phyloP scores from a whole-genome alignment of 2,113 vertebrate genomes.

The Muscicapa adusta region DNA sequence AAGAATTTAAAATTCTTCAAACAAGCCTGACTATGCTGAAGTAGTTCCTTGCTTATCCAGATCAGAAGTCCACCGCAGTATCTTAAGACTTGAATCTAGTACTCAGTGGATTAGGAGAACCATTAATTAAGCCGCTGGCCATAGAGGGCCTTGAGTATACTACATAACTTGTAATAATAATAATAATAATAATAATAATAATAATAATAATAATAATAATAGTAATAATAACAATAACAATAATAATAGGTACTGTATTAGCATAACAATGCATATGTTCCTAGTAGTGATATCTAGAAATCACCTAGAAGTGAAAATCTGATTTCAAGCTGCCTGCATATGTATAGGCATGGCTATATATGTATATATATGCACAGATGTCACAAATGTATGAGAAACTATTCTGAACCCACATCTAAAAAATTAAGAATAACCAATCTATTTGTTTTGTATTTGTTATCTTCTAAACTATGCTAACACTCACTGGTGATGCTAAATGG shows the following conservation, averaged over 20 bases:
- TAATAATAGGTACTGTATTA: neutral
- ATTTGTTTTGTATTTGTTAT: neutral
- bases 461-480: neutral
- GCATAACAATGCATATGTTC: neutral
- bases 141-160: neutral
- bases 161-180: neutral
- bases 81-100: neutral
- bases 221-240: neutral
- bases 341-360: neutral
- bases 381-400: neutral
- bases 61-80: neutral
- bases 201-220: neutral
- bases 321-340: neutral
- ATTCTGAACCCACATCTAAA: neutral
- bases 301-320: neutral
- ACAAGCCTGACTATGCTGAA: neutral
- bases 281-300: neutral
- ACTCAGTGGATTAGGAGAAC: neutral
- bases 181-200: neutral
- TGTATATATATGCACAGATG: neutral
- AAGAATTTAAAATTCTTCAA: neutral
- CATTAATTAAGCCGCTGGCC: neutral
- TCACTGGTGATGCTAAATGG: neutral
- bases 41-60: neutral
- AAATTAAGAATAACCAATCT: neutral